Base-by-base conservation (phyloP, 2,113 vertebrate species). In the Indicator maculatus region DNA sequence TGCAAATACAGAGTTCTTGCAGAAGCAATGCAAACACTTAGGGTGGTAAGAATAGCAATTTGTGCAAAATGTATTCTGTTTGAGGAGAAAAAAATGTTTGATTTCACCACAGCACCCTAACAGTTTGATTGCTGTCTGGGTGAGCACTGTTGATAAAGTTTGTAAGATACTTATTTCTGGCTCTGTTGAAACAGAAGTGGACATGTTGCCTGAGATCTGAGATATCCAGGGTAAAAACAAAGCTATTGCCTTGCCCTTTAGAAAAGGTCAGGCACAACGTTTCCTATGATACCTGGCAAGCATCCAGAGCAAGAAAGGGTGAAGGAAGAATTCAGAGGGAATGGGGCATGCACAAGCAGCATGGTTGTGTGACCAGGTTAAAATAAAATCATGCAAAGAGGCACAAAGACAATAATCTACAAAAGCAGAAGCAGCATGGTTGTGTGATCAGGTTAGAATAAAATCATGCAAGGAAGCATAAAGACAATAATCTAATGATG, bases 201-300 rank as follows among this genome's bases (percentile, higher is more conserved):
- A 39, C 56, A 18, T 89, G 56, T 79, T 85, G 10, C 81, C 53
- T 60, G 52, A 70, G 41, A 33, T 71, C 70, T 78, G 11, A 71
- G 55, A 10, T 85, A 64, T 67, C 60, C 72, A n/a, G 66, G 59
- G 21, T 60, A 76, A 73, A 87, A 94, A 83, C 64, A 74, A 45
- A 90, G 45, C 75, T 63, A 31, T 33, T 86, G 21, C 45, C 38
- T 66, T 90, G 56, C 33, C 45, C 59, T 82, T 90, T 89, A 56
- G n/a, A 52, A 94, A 96, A 95, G 92, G 83, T 91, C 83, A 91
- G 45, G 44, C 45, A 16, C 50, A 45, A 16, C 45, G 28, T 94
- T 88, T 93, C 82, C 55, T 69, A 52, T 76, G 39, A 60, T 63
- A 14, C 33, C 83, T 61, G 52, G 27, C 39, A 89, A 93, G 79